Base-by-base conservation (phyloP, 2,113 vertebrate species). In the Speoplatyrhinus poulsoni region DNA sequence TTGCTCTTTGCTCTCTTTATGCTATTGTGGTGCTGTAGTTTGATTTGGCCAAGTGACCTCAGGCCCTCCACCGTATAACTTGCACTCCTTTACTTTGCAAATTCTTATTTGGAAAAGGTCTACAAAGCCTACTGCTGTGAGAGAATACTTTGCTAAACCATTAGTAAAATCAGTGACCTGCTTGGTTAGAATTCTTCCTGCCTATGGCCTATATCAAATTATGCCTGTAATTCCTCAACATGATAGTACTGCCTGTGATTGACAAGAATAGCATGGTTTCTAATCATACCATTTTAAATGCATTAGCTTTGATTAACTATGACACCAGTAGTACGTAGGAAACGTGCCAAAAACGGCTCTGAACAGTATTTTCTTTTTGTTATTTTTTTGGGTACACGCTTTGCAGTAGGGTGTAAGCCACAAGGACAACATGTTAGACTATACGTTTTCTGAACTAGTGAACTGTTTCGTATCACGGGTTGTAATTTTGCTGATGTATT, bases 401-500 rank as follows among this genome's bases (percentile, higher is more conserved):
- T 67, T 33, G 70, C 50, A 56, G 32, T 41, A 54, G 55, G 46
- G 59, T 52, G 46, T 52, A 47, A 60, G 56, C 57, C 46, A 68
- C 52, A 50, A 74, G 47, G 77, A 55, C 36, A 82, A 66, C 65
- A 80, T 81, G 72, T 76, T 77, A 64, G 59, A 66, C 33, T 52
- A 46, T 19, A 13, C 65, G 65, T 75, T 57, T 73, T 79, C 72
- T 66, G 71, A 65, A 5, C 17, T 55, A 50, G 15, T 60, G 49
- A 46, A 48, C 41, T 50, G 64, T 58, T 59, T 74, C 47, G 64
- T 54, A 62, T 67, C 56, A 32, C 67, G 67, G 66, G 80, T 84
- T 85, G 77, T 85, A 69, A 86, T 76, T 70, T 56, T 0, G 6
- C 33, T 83, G 7, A 33, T 68, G 62, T 73, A 15, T 10, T 13